These are phyloP conservation scores for Thalassoma bifasciatum DNA, from an alignment of 2,113 vertebrate genomes.

Conservation along the genomic window DNA sequence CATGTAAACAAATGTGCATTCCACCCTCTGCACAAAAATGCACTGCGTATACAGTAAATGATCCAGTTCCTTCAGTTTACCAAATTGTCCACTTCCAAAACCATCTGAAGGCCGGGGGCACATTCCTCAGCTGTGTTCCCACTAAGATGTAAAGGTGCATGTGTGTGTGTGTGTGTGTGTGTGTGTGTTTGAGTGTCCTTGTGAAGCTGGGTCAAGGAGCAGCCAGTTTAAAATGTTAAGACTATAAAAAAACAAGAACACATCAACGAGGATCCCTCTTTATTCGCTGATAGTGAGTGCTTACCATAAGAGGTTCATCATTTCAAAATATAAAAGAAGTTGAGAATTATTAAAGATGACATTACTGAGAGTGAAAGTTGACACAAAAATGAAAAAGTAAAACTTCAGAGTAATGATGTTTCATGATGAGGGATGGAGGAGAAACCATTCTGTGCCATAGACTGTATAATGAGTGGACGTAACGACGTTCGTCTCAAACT, in stretches of 20 bases:
- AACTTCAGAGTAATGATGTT: not conserved
- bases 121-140: conserved; percentile 66
- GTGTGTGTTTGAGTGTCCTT: conserved; percentile 1
- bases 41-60: not conserved
- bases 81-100: conserved; percentile 13
- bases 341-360: not conserved
- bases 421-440: not conserved
- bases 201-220: conserved; percentile 13
- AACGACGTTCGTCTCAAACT: too few relatives aligned
- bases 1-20: conserved; percentile 39
- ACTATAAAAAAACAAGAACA: too few relatives aligned
- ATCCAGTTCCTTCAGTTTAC: conserved; percentile 7
- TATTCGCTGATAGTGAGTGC: too few relatives aligned
- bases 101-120: conserved; percentile 55
- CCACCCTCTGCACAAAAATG: conserved; percentile 1
- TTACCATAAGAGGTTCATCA: too few relatives aligned
- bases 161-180: conserved; percentile 11
- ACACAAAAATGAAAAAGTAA: not conserved
- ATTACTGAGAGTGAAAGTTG: not conserved
- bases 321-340: not conserved
- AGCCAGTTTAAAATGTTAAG: too few relatives aligned
- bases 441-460: not conserved
- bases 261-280: too few relatives aligned
- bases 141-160: conserved; percentile 47
- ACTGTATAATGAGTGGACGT: too few relatives aligned